Evolutionary conservation across 2,888 invertebrate species (phyloP).

Genomic region (Loripinus fragilis): DNA sequence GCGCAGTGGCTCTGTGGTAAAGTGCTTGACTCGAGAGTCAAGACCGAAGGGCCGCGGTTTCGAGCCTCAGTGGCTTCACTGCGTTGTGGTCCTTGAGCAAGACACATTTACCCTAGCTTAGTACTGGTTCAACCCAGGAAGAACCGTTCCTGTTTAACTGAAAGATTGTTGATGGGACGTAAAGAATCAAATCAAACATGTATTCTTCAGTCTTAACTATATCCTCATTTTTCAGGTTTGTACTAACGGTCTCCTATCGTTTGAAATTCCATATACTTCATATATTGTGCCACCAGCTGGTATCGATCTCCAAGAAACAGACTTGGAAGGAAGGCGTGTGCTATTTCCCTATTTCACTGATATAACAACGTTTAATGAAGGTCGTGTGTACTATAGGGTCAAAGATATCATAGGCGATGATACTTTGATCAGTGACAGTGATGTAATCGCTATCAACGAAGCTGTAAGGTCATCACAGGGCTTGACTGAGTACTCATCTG

Average conservation of each 20-base stretch:
- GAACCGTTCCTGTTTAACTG: no score
- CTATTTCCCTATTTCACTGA: not conserved
- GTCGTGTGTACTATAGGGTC: not conserved
- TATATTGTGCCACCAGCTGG: not conserved
- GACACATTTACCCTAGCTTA: no score
- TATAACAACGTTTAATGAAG: not conserved
- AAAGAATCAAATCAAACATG: no score
- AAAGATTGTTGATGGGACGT: no score
- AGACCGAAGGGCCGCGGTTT: no score
- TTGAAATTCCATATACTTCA: slow-evolving; percentile 15
- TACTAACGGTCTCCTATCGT: slow-evolving; percentile 42
- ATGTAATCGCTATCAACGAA: not conserved
- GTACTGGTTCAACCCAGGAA: no score
- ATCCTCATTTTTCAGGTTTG: slow-evolving; percentile 35
- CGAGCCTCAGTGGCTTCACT: no score
- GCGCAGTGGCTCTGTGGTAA: no score
- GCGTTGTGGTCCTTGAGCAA: no score
- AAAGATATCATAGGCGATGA: not conserved
- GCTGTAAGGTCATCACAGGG: not conserved
- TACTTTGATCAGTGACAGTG: not conserved
- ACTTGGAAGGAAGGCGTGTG: not conserved
- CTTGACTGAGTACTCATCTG: not conserved
- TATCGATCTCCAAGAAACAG: not conserved
- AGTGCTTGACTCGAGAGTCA: no score
- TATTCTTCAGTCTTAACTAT: no score